A percentile compares a stretch with the other conserved stretches of the same genome.
Evolutionary conservation across 1,140 invertebrate species (phyloP).

Genomic region (Lepidotrigona ventralis): DNA sequence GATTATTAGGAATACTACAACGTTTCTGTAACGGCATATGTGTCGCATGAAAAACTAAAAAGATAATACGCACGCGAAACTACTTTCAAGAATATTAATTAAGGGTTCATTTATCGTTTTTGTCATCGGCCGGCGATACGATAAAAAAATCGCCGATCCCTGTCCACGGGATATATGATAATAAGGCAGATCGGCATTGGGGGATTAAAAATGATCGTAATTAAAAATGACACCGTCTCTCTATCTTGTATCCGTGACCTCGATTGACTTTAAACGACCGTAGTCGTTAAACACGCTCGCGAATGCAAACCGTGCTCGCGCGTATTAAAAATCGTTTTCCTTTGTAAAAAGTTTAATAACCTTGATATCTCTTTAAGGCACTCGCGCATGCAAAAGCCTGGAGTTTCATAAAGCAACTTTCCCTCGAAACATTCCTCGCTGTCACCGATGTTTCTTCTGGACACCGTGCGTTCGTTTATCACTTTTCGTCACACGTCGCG

Average conservation of each 20-base stretch:
- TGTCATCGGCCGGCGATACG: not conserved
- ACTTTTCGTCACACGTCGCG: not conserved
- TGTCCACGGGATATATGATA: not conserved
- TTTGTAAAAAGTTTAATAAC: slow-evolving; percentile 25
- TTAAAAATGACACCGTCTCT: slow-evolving; percentile 20
- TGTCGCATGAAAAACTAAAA: not conserved
- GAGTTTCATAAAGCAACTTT: not conserved
- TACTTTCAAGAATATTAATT: not conserved
- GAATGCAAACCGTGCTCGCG: not conserved
- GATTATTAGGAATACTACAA: not conserved
- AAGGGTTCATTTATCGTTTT: not conserved
- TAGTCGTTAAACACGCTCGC: slow-evolving; percentile 18
- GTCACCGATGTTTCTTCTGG: not conserved
- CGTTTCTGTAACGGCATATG: not conserved
- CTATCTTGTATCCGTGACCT: slow-evolving; percentile 25
- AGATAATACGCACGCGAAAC: not conserved
- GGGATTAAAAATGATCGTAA: slow-evolving; percentile 18
- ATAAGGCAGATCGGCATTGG: not conserved
- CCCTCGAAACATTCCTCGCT: slow-evolving; percentile 11
- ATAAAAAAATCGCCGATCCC: not conserved
- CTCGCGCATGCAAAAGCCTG: not conserved
- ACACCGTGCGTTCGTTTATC: not conserved
- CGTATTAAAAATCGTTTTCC: slow-evolving; percentile 29
- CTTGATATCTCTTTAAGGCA: slow-evolving; percentile 14
- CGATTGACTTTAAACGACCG: slow-evolving; percentile 34